Conservation (phyloP, 1,140 invertebrate genomes). For the Tetragonula clypearis region DNA sequence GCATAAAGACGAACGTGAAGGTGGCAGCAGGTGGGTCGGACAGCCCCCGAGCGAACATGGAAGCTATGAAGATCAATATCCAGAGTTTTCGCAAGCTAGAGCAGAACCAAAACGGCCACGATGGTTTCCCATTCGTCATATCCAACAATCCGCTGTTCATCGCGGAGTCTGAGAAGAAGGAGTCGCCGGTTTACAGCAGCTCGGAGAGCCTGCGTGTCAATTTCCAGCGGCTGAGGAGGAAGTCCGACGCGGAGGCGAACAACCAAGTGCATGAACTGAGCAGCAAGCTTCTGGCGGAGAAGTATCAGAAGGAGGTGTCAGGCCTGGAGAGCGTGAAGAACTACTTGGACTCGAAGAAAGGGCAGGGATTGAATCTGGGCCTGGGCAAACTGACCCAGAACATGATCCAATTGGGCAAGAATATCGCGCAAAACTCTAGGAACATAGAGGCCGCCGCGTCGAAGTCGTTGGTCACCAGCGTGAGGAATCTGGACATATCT, state of each 20-base stretch:
- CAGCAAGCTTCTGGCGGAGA: conserved; percentile 75
- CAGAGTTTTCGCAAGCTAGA: conserved; percentile 74
- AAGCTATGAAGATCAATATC: conserved; percentile 73
- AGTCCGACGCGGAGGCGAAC: conserved; percentile 73
- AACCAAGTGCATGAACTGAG: conserved; percentile 68
- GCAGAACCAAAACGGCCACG: conserved; percentile 75
- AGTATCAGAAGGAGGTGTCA: conserved; percentile 76
- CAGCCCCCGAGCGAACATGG: conserved; percentile 70
- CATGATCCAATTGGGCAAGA: conserved; percentile 76
- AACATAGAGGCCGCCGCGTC: conserved; percentile 63
- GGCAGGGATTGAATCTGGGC: conserved; percentile 73
- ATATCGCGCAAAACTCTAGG: conserved; percentile 71
- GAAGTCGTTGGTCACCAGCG: conserved; percentile 52
- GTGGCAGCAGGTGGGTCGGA: conserved; percentile 49
- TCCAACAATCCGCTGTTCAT: conserved; percentile 78
- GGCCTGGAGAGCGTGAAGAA: conserved; percentile 78
- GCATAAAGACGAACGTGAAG: conserved; percentile 69
- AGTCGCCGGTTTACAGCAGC: conserved; percentile 73
- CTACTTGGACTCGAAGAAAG: conserved; percentile 77
- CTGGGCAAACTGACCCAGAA: conserved; percentile 74
- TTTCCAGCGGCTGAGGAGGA: conserved; percentile 71
- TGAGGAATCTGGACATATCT: conserved; percentile 64
- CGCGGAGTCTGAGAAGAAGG: conserved; percentile 70
- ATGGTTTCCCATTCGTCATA: conserved; percentile 76
- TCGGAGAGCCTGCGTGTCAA: conserved; percentile 74